These are phyloP conservation scores for Caenorhabditis inopinata DNA, from an alignment of 1,140 invertebrate genomes.

Conservation along the genomic window DNA sequence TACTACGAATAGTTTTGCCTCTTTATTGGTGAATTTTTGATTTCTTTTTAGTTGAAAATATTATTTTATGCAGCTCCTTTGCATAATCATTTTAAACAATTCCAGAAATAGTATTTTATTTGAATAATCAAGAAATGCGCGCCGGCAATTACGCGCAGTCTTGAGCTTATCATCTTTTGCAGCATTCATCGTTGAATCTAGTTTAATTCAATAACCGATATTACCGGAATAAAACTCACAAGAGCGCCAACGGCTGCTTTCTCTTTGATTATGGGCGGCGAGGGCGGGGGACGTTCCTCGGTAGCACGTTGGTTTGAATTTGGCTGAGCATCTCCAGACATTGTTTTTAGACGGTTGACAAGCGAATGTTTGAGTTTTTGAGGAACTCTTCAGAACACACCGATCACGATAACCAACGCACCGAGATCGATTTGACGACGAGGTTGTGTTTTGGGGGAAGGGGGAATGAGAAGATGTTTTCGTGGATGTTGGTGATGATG, in stretches of 20 bases:
- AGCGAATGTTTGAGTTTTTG: neutral
- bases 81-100: too few species aligned
- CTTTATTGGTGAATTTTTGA: too few species aligned
- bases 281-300: neutral
- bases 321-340: slow-evolving; percentile 29
- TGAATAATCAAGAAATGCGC: too few species aligned
- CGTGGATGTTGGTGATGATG: neutral
- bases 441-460: neutral
- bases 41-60: too few species aligned
- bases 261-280: slow-evolving; percentile 12
- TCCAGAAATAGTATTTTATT: too few species aligned
- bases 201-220: too few species aligned
- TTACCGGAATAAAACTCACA: slow-evolving; percentile 6
- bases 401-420: neutral
- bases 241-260: slow-evolving; percentile 21
- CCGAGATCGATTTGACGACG: neutral
- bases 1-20: too few species aligned
- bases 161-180: too few species aligned
- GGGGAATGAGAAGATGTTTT: too few species aligned
- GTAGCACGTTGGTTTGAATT: slow-evolving; percentile 30
- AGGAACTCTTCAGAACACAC: neutral
- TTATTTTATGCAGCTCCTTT: too few species aligned
- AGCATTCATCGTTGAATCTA: too few species aligned
- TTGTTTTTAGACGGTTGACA: neutral
- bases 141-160: too few species aligned